phyloP scores from a whole-genome alignment of 1,140 invertebrate genomes.

The Cotesia vestalis region DNA sequence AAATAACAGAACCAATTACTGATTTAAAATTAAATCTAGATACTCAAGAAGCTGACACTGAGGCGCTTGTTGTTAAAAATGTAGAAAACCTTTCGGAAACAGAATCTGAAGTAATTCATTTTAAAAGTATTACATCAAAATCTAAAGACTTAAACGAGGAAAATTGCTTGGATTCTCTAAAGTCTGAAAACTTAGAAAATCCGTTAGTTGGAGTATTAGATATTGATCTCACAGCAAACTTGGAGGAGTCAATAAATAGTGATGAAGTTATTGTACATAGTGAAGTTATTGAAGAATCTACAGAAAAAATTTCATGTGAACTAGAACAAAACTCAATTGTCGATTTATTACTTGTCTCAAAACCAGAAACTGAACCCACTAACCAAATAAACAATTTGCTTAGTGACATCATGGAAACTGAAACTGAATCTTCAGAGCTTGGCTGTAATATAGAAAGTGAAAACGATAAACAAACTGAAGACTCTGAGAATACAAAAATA shows the following conservation, averaged over 20 bases:
- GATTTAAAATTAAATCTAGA: not conserved
- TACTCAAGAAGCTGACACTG: not conserved
- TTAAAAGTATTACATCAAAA: conserved; percentile 39
- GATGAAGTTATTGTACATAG: conserved; percentile 31
- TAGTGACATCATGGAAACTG: conserved; percentile 12
- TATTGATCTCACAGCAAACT: conserved; percentile 43
- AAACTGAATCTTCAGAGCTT: not conserved
- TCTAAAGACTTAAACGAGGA: conserved; percentile 36
- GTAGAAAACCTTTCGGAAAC: not conserved
- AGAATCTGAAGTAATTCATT: conserved; percentile 27
- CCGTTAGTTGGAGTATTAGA: conserved; percentile 43
- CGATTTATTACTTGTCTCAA: not conserved
- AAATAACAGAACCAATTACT: conserved; percentile 5
- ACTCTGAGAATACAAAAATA: conserved; percentile 21
- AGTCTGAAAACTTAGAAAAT: conserved; percentile 33
- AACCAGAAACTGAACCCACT: not conserved
- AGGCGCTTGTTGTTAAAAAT: not conserved
- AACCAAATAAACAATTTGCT: not conserved
- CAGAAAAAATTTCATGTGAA: conserved; percentile 18
- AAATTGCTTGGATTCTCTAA: conserved; percentile 37
- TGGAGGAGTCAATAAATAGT: conserved; percentile 37
- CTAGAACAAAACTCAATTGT: conserved; percentile 16
- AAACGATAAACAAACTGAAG: not conserved
- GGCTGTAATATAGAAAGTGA: not conserved
- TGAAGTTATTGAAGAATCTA: conserved; percentile 25